Base-by-base conservation (phyloP, 1,140 invertebrate species). In the Scaptodrosophila lebanonensis region DNA sequence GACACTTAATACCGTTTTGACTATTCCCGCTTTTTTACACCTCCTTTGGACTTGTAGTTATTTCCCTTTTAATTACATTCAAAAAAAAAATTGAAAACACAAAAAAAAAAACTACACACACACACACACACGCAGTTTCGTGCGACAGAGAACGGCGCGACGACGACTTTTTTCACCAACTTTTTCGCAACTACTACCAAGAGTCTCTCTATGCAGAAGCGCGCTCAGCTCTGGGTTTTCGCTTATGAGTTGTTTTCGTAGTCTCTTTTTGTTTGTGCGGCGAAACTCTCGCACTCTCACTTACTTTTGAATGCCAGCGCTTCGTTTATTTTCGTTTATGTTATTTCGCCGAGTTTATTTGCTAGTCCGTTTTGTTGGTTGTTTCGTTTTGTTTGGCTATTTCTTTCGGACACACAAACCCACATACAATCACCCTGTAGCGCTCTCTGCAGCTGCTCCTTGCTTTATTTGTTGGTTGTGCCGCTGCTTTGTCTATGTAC, bases 51-150 rank as follows among this genome's bases (percentile, higher is more conserved):
- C n/a, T n/a, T n/a, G n/a, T n/a, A n/a, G n/a, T n/a, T n/a, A n/a
- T n/a, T n/a, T n/a, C n/a, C n/a, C n/a, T n/a, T n/a, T n/a, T n/a
- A n/a, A n/a, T n/a, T n/a, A n/a, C n/a, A n/a, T 42, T 29, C 6
- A 51, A 32, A 56, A 61, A 48, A 52, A 53, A 36, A 52, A 45
- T 25, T 45, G 57, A 48, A 52, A 58, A 59, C 36, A 32, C 13
- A 33, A 44, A 32, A 44, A 25, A 29, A 57, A 29, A 58, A 48
- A n/a, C n/a, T 44, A 52, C 15, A 45, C 39, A 38, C 48, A 58
- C n/a, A n/a, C n/a, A n/a, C n/a, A n/a, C n/a, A n/a, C n/a, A 36
- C 47, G 39, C 42, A 52, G 44, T 4, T 7, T 22, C 16, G 25
- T 36, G 29, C 47, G 39, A 30, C 48, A 20, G 33, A 53, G 30